Evolutionary conservation across 2,113 vertebrate genomes (phyloP).

Genomic region (Emydocephalus ijimae): DNA sequence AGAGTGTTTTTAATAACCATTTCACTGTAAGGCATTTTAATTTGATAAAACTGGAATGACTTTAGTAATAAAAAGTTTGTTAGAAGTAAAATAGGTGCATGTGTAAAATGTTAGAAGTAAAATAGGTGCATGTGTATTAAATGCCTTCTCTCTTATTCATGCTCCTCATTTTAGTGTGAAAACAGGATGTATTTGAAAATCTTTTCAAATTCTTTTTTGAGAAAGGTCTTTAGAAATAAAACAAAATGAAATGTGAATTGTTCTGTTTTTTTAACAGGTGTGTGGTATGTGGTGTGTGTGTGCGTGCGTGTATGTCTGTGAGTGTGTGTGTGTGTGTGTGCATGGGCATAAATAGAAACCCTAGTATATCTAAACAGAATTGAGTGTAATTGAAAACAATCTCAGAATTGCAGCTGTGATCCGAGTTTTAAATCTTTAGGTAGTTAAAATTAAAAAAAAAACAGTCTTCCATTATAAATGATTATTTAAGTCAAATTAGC

Average conservation of each 20-base stretch:
- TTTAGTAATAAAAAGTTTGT: background rate
- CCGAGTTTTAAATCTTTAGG: background rate
- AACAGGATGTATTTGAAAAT: background rate
- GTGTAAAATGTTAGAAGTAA: background rate
- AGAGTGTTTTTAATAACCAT: background rate
- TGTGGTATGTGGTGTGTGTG: too few species aligned
- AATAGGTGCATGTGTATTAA: background rate
- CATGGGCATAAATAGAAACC: background rate
- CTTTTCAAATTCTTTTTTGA: background rate
- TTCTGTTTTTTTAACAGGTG: background rate
- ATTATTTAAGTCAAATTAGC: slow-evolving; percentile 6
- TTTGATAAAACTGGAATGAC: background rate
- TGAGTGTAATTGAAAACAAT: background rate
- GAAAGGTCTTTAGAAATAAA: background rate
- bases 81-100: background rate
- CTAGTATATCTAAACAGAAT: background rate
- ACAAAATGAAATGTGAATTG: background rate
- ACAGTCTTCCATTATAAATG: background rate
- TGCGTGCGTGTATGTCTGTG: too few species aligned
- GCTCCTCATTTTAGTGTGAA: background rate
- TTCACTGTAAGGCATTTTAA: background rate
- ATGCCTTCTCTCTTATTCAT: background rate
- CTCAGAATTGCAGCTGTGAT: background rate
- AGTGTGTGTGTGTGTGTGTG: too few species aligned
- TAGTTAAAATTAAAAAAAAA: background rate